These are phyloP conservation scores for Semaprochilodus insignis DNA, from an alignment of 2,797 vertebrate genomes.

Conservation along the genomic window DNA sequence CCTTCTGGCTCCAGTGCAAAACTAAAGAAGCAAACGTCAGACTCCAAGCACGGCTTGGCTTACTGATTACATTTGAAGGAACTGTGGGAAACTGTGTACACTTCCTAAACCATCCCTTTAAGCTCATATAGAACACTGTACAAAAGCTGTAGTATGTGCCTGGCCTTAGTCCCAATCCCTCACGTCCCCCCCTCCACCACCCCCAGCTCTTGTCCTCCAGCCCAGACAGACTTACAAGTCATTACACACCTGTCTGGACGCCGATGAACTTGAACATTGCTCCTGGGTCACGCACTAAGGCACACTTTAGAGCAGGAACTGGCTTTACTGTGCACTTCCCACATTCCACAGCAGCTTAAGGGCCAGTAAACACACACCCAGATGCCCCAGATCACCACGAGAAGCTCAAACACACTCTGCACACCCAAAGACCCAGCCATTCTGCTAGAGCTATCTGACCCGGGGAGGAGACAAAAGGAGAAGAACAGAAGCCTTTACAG, in stretches of 20 bases:
- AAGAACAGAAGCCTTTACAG: background rate
- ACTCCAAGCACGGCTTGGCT: background rate
- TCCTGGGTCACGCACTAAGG: slow-evolving; percentile 50
- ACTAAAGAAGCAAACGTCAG: background rate
- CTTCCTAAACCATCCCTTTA: background rate
- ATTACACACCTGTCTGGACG: slow-evolving; percentile 61
- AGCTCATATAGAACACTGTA: background rate
- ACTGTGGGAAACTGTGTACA: background rate
- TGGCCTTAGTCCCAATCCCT: slow-evolving; percentile 2
- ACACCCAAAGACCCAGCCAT: background rate
- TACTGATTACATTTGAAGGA: background rate
- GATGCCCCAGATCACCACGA: slow-evolving; percentile 20
- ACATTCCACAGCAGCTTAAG: slow-evolving; percentile 59
- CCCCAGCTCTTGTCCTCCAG: slow-evolving; percentile 13
- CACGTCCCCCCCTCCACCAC: background rate
- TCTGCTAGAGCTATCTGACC: background rate
- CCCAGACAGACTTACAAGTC: slow-evolving; percentile 53
- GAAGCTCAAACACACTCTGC: background rate
- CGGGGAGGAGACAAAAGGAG: background rate
- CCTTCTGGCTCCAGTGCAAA: background rate
- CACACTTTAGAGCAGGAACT: slow-evolving; percentile 40
- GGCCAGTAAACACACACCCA: slow-evolving; percentile 39
- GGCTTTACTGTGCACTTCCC: slow-evolving; percentile 49
- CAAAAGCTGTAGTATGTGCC: slow-evolving; percentile 27
- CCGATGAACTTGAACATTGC: slow-evolving; percentile 60